A percentile compares a stretch with the other conserved stretches of the same genome.
phyloP scores from a whole-genome alignment of 2,888 invertebrate species.

The Scotopteryx bipunctaria region DNA sequence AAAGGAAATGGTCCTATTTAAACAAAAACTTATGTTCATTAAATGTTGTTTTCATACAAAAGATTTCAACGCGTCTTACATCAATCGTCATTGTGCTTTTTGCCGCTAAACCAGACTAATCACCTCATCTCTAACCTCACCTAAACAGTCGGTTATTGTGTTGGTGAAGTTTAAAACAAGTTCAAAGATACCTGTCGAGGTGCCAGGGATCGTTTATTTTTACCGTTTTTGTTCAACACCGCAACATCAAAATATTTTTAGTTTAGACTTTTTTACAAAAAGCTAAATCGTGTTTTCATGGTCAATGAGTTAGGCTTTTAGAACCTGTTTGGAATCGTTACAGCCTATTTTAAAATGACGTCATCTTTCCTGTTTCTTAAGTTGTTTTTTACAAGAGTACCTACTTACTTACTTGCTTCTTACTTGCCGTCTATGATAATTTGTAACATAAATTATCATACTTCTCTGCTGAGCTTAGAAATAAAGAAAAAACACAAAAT shows the following conservation, averaged over 20 bases:
- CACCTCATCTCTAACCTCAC: too few species aligned
- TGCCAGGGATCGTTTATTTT: conserved; percentile 26
- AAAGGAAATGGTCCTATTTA: too few species aligned
- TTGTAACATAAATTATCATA: too few species aligned
- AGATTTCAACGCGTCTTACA: conserved; percentile 21
- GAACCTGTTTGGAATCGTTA: neutral
- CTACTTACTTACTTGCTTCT: too few species aligned
- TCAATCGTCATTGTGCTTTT: too few species aligned
- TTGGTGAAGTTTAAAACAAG: conserved; percentile 13
- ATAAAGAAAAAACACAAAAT: too few species aligned
- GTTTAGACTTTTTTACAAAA: conserved; percentile 28
- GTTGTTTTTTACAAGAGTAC: too few species aligned
- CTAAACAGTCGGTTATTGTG: too few species aligned
- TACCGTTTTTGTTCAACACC: conserved; percentile 13
- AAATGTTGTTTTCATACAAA: conserved; percentile 3
- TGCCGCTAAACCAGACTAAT: too few species aligned
- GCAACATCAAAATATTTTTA: conserved; percentile 23
- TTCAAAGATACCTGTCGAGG: conserved; percentile 7
- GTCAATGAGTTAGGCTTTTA: conserved; percentile 21
- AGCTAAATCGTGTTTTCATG: conserved; percentile 33
- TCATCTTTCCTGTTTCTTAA: conserved; percentile 1
- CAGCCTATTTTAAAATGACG: neutral
- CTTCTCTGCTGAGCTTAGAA: too few species aligned
- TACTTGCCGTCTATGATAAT: too few species aligned
- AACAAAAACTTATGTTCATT: too few species aligned